These are phyloP conservation scores for Motacilla alba DNA, from an alignment of 2,113 vertebrate species.

Conservation along the genomic window DNA sequence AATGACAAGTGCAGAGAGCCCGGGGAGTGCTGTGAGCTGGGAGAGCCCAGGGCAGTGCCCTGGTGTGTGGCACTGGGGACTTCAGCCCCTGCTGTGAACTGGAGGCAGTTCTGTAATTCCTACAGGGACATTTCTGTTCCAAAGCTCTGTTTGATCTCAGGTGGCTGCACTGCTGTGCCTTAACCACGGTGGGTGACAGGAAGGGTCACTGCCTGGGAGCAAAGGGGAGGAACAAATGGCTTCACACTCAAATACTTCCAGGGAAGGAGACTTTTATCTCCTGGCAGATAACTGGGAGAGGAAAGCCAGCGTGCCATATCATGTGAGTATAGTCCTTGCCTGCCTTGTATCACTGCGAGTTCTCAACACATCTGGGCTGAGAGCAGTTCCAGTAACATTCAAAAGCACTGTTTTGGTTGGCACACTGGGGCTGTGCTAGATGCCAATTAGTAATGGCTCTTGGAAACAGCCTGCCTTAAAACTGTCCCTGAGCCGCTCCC, in stretches of 20 bases:
- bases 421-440: slow-evolving; percentile 70
- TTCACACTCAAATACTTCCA: slow-evolving; percentile 14
- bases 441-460: slow-evolving; percentile 91
- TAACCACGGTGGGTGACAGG: rapidly evolving
- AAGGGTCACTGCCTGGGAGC: background rate
- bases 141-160: background rate
- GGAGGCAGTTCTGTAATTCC: background rate
- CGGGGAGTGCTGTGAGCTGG: background rate
- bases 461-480: slow-evolving; percentile 75
- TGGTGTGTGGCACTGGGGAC: background rate
- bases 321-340: slow-evolving; percentile 79
- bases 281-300: slow-evolving; percentile 62
- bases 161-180: background rate
- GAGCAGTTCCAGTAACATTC: slow-evolving; percentile 81
- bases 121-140: background rate
- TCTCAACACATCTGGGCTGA: slow-evolving; percentile 79
- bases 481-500: slow-evolving; percentile 77
- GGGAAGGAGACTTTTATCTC: slow-evolving; percentile 64
- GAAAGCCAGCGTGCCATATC: slow-evolving; percentile 63
- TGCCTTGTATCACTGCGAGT: slow-evolving; percentile 78
- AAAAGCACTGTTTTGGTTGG: slow-evolving; percentile 85
- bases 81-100: background rate
- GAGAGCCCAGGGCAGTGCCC: background rate
- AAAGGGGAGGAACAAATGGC: slow-evolving; percentile 1
- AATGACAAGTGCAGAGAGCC: background rate